These are phyloP conservation scores for Lepidonotus clava DNA, from an alignment of 2,888 invertebrate species.

Conservation along the genomic window DNA sequence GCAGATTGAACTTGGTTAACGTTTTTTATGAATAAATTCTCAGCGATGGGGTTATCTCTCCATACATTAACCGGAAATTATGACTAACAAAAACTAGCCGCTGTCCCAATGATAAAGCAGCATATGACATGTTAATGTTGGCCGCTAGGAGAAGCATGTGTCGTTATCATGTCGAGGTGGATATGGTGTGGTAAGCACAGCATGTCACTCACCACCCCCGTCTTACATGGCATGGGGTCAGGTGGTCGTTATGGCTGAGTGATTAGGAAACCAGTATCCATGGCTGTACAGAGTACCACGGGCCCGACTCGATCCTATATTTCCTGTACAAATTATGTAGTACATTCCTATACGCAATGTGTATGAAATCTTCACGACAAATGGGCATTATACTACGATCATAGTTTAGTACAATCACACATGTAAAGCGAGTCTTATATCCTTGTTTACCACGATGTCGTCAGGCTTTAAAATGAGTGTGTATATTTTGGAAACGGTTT, in stretches of 20 bases:
- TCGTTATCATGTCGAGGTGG: not conserved
- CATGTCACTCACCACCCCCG: not conserved
- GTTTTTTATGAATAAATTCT: too few species aligned
- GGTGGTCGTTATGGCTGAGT: conserved; percentile 5
- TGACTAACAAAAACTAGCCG: not conserved
- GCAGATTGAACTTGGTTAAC: too few species aligned
- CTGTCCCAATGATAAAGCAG: not conserved
- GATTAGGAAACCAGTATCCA: not conserved
- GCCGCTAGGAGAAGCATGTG: not conserved
- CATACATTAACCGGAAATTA: not conserved
- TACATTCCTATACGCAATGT: too few species aligned
- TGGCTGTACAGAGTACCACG: not conserved
- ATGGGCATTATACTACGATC: too few species aligned
- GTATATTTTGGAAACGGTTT: too few species aligned
- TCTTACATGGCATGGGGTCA: not conserved
- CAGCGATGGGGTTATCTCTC: too few species aligned
- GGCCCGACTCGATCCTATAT: not conserved
- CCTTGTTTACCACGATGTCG: too few species aligned
- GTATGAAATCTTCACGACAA: too few species aligned
- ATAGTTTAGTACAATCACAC: too few species aligned
- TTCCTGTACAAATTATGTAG: too few species aligned
- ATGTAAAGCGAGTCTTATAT: too few species aligned
- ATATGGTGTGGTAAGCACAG: not conserved
- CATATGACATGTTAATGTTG: conserved; percentile 23
- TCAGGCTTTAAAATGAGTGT: too few species aligned